Conservation (phyloP, 2,797 vertebrate genomes). For the Poecilia wingei region DNA sequence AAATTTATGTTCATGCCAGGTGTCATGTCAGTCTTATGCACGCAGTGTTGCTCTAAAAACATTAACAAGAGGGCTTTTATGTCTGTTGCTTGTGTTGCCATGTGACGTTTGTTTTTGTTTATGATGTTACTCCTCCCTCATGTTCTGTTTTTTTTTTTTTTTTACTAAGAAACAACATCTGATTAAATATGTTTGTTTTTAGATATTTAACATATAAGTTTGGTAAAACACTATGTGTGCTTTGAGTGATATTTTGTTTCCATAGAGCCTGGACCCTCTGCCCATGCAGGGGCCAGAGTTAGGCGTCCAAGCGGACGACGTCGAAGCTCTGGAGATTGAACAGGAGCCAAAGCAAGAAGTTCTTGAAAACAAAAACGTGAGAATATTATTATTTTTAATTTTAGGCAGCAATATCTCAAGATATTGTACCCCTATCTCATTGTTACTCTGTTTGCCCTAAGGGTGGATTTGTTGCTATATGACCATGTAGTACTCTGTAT, state of each 20-base stretch:
- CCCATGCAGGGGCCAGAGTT: conserved; percentile 90
- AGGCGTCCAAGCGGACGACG: conserved; percentile 89
- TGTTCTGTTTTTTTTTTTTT: not conserved
- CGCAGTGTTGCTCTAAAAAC: not conserved
- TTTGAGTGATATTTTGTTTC: conserved; percentile 11
- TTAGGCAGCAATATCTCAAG: not conserved
- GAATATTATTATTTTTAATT: conserved; percentile 29
- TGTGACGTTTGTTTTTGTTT: not conserved
- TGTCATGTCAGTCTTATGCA: no score
- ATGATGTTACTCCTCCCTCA: not conserved
- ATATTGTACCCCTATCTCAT: not conserved
- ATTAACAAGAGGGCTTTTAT: not conserved
- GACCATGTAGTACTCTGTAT: not conserved
- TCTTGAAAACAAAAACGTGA: conserved; percentile 95
- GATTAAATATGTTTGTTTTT: not conserved
- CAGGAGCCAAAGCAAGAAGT: conserved; percentile 92
- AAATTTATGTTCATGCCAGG: not conserved
- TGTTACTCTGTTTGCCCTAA: not conserved
- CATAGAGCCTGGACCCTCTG: conserved; percentile 94
- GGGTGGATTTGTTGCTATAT: not conserved
- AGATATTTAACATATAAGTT: not conserved
- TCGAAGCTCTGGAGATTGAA: conserved; percentile 88
- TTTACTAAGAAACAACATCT: not conserved
- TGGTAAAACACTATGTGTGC: not conserved
- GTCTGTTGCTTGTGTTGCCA: not conserved